phyloP scores from a whole-genome alignment of 2,113 vertebrate species.

The Siniperca chuatsi region DNA sequence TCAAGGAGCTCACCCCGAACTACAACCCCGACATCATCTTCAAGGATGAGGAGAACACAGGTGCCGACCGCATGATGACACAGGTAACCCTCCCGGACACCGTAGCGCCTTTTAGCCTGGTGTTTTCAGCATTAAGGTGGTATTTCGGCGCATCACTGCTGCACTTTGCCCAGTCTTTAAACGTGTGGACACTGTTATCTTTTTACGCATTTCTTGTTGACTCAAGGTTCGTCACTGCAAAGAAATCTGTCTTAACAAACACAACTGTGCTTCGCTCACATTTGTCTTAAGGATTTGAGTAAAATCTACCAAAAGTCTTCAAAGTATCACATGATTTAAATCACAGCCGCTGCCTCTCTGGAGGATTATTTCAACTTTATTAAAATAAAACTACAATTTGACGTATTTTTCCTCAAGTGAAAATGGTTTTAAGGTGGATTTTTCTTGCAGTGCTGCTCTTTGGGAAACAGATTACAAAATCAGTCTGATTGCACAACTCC shows the following conservation, averaged over 20 bases:
- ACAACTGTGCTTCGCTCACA: not conserved
- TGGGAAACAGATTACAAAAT: slow-evolving; percentile 25
- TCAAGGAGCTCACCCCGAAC: slow-evolving; percentile 96
- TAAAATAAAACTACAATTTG: not conserved
- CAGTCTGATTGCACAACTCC: slow-evolving; percentile 24
- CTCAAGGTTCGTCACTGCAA: slow-evolving; percentile 37
- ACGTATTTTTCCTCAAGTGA: not conserved
- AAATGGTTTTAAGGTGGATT: not conserved
- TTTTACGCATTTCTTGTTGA: slow-evolving; percentile 60
- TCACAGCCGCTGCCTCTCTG: not conserved
- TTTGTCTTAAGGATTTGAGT: not conserved
- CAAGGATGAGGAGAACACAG: slow-evolving; percentile 99
- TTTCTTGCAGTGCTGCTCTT: not conserved
- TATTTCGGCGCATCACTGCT: not conserved
- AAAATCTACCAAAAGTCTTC: not conserved
- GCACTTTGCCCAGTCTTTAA: slow-evolving; percentile 74
- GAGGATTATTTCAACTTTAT: not conserved
- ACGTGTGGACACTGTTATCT: slow-evolving; percentile 70
- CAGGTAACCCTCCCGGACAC: slow-evolving; percentile 84
- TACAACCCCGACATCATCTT: slow-evolving; percentile 99
- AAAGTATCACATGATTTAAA: not conserved
- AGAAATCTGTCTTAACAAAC: not conserved
- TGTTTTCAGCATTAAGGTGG: not conserved
- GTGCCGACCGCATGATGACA: slow-evolving; percentile 97
- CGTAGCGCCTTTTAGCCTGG: slow-evolving; percentile 10